Evolutionary conservation across 1,140 invertebrate species (phyloP), one percentile per base, ranked within the genome.

Genomic region (Philotrypesis tridentata): DNA sequence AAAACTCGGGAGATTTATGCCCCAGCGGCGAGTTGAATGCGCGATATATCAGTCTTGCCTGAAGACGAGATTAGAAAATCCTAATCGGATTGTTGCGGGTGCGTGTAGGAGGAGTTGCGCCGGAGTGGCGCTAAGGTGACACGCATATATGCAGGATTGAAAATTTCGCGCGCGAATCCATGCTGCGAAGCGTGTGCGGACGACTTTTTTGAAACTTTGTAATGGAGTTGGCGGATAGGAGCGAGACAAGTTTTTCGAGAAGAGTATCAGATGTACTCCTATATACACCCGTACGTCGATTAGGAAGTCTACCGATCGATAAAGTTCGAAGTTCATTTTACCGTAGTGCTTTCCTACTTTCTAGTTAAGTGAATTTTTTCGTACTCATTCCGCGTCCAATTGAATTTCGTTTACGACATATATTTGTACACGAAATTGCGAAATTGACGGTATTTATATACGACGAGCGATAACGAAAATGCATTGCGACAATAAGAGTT

Each of bases 21-120:
- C 40, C 25, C 3, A 17, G 48, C 61, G n/a, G 72, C 33, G 73
- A 73, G 60, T 14, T 74, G 71, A 72, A 80, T 74, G 71, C 43
- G 80, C 80, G 73, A 76, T 76, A 80, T 80, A 61, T 81, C 63
- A 76, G 27, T 17, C 72, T 31, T 29, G 25, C 23, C 27, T 7
- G 67, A 61, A 76, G 80, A 71, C 43, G 65, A 82, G 80, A 82
- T 82, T 82, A 82, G 73, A 82, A 82, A 82, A 63, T 72, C 33
- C 73, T 63, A 63, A 77, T 70, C 65, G 73, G 74, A 77, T 75
- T 55, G 65, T n/a, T n/a, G n/a, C n/a, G n/a, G n/a, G n/a, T n/a
- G n/a, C n/a, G n/a, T 55, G 80, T 75, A 21, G 80, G 72, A 43
- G 60, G 25, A 29, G 27, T 21, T 6, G n/a, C n/a, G 76, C 11